These are phyloP conservation scores for Xestia rhomboidea DNA, from an alignment of 2,888 invertebrate species.

Conservation along the genomic window DNA sequence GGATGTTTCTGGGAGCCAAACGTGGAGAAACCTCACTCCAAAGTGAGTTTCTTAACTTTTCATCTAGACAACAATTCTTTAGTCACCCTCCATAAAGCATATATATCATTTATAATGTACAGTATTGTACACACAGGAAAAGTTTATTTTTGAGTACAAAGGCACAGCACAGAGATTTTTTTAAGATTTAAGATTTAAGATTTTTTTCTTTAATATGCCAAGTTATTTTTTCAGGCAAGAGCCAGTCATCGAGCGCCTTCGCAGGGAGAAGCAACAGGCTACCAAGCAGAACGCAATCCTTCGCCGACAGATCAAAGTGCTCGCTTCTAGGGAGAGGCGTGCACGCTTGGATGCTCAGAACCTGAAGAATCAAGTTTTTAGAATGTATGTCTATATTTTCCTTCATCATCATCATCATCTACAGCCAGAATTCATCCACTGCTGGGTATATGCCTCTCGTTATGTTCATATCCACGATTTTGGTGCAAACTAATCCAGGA, in stretches of 20 bases:
- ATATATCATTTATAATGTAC: neutral
- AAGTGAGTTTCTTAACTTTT: neutral
- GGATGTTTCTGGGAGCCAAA: neutral
- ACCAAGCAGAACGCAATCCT: slow-evolving; percentile 86
- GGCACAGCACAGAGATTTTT: neutral
- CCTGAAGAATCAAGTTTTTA: slow-evolving; percentile 86
- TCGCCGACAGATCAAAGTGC: slow-evolving; percentile 86
- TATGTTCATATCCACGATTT: neutral
- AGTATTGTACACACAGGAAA: neutral
- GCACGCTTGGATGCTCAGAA: slow-evolving; percentile 87
- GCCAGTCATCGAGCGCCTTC: slow-evolving; percentile 84
- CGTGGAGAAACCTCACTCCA: too few relatives aligned
- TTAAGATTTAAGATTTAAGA: too few relatives aligned
- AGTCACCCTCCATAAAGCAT: neutral
- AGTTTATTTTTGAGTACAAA: neutral
- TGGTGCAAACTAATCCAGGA: neutral
- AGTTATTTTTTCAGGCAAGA: slow-evolving; percentile 81
- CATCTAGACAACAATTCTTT: neutral
- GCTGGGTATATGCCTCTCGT: neutral
- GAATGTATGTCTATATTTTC: slow-evolving; percentile 79
- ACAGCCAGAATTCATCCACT: neutral
- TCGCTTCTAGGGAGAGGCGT: slow-evolving; percentile 85
- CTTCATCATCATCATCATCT: neutral
- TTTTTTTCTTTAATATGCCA: neutral
- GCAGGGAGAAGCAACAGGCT: slow-evolving; percentile 85